Conservation (phyloP, 1,140 invertebrate species). For the Nixonia krombeini region DNA sequence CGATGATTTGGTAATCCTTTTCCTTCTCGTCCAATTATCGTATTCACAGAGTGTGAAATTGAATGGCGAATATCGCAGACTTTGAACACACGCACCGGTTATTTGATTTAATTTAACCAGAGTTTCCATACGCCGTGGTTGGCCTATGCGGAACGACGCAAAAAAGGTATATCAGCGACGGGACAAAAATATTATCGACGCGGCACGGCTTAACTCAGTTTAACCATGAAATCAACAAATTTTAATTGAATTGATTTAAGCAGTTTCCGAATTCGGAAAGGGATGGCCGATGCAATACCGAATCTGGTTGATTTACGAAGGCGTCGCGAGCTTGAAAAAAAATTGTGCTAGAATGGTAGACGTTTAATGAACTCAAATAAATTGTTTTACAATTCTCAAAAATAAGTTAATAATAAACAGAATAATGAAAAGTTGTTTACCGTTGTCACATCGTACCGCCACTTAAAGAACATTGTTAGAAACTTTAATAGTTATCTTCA, state of each 20-base stretch:
- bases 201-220: neutral
- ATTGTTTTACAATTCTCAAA: no score
- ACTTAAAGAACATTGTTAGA: no score
- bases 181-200: neutral
- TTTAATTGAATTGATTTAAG: slow-evolving; percentile 1
- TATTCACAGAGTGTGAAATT: slow-evolving; percentile 52
- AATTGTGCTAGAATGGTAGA: no score
- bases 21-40: slow-evolving; percentile 51
- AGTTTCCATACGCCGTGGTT: slow-evolving; percentile 9
- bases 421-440: no score
- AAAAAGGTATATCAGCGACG: neutral
- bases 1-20: slow-evolving; percentile 51
- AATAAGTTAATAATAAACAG: no score
- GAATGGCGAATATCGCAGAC: slow-evolving; percentile 51
- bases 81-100: slow-evolving; percentile 49
- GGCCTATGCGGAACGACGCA: neutral
- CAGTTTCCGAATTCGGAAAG: no score
- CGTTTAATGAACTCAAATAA: no score
- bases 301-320: no score
- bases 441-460: no score
- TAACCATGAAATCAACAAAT: neutral
- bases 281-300: no score
- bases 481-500: no score
- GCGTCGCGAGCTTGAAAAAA: no score
- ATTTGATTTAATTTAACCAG: slow-evolving; percentile 46